A percentile compares a stretch with the other conserved stretches of the same genome.
Evolutionary conservation across 2,113 vertebrate species (phyloP).

Genomic region (Peromyscus maniculatus): DNA sequence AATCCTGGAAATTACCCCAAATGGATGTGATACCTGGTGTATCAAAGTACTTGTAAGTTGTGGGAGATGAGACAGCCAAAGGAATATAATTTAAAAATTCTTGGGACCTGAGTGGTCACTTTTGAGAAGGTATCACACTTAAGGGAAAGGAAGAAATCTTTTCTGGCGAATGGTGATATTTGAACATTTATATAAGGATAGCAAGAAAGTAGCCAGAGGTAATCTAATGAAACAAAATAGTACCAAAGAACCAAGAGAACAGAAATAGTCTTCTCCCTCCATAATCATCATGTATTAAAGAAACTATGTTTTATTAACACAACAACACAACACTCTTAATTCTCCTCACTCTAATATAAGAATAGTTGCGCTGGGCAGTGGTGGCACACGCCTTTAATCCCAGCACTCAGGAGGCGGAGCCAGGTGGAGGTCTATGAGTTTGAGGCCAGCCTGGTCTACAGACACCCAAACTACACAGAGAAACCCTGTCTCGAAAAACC

Average conservation of each 20-base stretch:
- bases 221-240: neutral
- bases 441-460: too few relatives aligned
- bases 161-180: neutral
- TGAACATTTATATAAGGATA: neutral
- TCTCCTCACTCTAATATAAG: neutral
- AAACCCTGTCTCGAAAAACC: too few relatives aligned
- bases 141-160: neutral
- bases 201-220: neutral
- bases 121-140: neutral
- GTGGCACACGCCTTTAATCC: too few relatives aligned
- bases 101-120: neutral
- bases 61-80: neutral
- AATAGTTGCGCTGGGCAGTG: neutral
- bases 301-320: neutral
- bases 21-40: rapidly evolving
- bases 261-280: neutral
- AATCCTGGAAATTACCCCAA: neutral
- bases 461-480: too few relatives aligned
- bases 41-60: neutral
- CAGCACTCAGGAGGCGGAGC: too few relatives aligned
- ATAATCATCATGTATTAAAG: neutral
- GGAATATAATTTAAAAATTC: neutral
- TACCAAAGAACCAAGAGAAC: neutral
- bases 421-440: too few relatives aligned
- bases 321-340: neutral